Percentiles rank a stretch among this genome's conserved stretches.
phyloP scores from a whole-genome alignment of 2,113 vertebrate genomes.

The Chionis minor region DNA sequence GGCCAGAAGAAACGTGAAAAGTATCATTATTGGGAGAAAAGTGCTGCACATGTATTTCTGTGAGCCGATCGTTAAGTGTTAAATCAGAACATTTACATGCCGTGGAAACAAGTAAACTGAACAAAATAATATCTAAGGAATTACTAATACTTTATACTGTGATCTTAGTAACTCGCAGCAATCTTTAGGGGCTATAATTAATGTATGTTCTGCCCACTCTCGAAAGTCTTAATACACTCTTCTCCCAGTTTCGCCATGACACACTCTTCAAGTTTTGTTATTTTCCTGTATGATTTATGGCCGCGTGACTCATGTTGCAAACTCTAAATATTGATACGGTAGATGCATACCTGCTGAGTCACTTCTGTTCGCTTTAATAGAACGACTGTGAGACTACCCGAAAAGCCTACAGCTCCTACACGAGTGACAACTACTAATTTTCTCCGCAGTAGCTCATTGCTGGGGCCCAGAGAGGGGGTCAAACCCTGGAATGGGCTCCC shows the following conservation, averaged over 20 bases:
- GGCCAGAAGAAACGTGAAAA: background rate
- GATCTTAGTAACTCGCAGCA: background rate
- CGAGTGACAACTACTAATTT: accelerated
- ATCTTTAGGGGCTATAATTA: background rate
- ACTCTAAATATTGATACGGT: accelerated
- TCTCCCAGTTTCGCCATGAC: background rate
- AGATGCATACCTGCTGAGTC: background rate
- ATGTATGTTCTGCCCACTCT: background rate
- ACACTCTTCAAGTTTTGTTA: background rate
- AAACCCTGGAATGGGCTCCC: background rate
- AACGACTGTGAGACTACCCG: too few species aligned
- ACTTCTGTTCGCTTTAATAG: background rate
- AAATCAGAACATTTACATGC: background rate
- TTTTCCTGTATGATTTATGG: background rate
- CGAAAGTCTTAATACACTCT: background rate
- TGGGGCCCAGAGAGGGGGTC: background rate
- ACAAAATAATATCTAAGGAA: background rate
- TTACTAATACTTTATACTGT: background rate
- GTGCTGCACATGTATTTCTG: background rate
- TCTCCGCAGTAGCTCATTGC: background rate
- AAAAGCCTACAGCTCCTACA: background rate
- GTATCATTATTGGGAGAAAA: background rate
- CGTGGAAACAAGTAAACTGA: background rate
- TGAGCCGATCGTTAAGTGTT: background rate
- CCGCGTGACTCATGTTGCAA: background rate